Percentiles rank a stretch among this genome's conserved stretches.
phyloP scores from a whole-genome alignment of 2,888 invertebrate species.

The Pilophorus perplexus region DNA sequence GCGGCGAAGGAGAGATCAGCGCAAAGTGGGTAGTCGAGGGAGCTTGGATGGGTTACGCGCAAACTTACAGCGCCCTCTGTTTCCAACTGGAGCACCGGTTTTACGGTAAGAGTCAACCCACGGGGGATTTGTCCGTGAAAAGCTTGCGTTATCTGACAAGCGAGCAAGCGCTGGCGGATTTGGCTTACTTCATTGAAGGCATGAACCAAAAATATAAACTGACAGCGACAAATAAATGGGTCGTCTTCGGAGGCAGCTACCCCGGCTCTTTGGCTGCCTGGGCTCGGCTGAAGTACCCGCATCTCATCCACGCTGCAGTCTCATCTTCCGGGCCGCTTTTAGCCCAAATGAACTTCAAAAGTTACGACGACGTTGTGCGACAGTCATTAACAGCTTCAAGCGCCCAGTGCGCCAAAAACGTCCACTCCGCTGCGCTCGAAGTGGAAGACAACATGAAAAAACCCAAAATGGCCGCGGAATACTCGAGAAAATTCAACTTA shows the following conservation, averaged over 20 bases:
- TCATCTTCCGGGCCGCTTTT: constrained; percentile 87
- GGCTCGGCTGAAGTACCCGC: constrained; percentile 83
- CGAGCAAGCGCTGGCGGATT: constrained; percentile 79
- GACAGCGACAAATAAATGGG: constrained; percentile 68
- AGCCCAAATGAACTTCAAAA: constrained; percentile 81
- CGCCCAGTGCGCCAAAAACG: constrained; percentile 65
- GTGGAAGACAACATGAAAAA: constrained; percentile 64
- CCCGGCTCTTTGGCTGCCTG: constrained; percentile 91
- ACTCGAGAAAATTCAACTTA: constrained; percentile 56
- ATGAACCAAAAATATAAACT: constrained; percentile 68
- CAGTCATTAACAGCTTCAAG: constrained; percentile 67
- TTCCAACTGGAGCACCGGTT: constrained; percentile 88
- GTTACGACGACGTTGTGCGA: constrained; percentile 80
- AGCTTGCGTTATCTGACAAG: constrained; percentile 78
- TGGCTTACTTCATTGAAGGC: constrained; percentile 74
- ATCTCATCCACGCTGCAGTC: constrained; percentile 78
- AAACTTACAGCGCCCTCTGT: constrained; percentile 75
- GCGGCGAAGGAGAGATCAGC: constrained; percentile 84
- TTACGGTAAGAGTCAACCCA: constrained; percentile 91
- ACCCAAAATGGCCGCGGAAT: constrained; percentile 55
- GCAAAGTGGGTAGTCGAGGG: constrained; percentile 85
- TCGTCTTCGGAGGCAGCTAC: constrained; percentile 93
- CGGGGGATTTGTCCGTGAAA: constrained; percentile 73
- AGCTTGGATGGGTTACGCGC: constrained; percentile 76
- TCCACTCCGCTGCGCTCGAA: constrained; percentile 65